Evolutionary conservation across 2,888 invertebrate genomes (phyloP).

Genomic region (Tinea pellionella): DNA sequence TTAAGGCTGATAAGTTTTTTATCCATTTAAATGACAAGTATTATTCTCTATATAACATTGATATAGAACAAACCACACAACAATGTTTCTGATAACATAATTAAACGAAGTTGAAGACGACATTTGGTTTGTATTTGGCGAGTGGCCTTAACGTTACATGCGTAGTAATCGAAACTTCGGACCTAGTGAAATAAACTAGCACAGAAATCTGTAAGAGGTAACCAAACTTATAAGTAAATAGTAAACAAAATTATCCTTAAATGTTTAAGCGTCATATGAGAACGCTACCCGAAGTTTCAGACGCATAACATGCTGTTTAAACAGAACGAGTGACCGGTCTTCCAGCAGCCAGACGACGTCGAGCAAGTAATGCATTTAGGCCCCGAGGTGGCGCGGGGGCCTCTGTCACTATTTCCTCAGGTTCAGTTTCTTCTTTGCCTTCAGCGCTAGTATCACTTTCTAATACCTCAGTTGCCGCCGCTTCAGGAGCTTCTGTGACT

Average conservation of each 20-base stretch:
- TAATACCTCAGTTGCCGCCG: slow-evolving; percentile 41
- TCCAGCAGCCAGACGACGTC: slow-evolving; percentile 73
- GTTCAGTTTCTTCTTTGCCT: slow-evolving; percentile 44
- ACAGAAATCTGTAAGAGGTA: too few relatives aligned
- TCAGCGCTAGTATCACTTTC: slow-evolving; percentile 56
- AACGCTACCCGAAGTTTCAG: neutral
- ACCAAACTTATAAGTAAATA: neutral
- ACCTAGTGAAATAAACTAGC: neutral
- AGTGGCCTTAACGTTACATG: neutral
- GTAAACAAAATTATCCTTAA: neutral
- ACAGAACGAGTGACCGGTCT: slow-evolving; percentile 21
- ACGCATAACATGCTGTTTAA: neutral
- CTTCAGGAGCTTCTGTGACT: slow-evolving; percentile 31
- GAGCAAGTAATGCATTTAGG: slow-evolving; percentile 75
- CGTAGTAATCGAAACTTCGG: neutral
- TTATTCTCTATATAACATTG: neutral
- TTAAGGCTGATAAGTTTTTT: neutral
- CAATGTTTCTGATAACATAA: neutral
- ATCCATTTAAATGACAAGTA: neutral
- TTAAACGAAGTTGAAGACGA: neutral
- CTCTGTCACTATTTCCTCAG: slow-evolving; percentile 41
- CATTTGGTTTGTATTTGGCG: slow-evolving; percentile 7
- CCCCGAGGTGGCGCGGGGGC: slow-evolving; percentile 71
- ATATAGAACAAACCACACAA: neutral
- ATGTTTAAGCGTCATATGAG: too few relatives aligned